Conservation (phyloP, 1,140 invertebrate species). For the Heliconius melpomene region DNA sequence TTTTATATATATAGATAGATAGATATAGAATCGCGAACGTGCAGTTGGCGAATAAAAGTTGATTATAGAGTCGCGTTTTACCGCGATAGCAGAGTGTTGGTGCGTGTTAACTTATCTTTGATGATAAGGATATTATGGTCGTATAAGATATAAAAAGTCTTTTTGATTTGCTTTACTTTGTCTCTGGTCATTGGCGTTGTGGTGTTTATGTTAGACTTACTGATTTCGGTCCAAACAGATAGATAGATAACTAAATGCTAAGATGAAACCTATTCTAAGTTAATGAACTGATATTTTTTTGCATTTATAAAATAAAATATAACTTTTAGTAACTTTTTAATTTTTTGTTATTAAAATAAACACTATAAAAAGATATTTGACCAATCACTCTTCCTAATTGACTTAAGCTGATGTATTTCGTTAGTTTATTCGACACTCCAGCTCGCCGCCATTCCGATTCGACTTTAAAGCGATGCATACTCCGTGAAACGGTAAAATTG, state of each 20-base stretch:
- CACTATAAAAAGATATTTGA: background rate
- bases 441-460: slow-evolving; percentile 4
- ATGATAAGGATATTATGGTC: background rate
- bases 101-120: background rate
- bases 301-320: too few species aligned
- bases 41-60: slow-evolving; percentile 1
- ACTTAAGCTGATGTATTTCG: background rate
- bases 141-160: background rate
- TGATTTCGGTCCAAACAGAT: background rate
- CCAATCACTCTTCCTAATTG: slow-evolving; percentile 3
- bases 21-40: background rate
- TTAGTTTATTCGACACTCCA: background rate
- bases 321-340: too few species aligned
- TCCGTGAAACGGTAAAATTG: slow-evolving; percentile 50
- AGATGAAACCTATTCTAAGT: too few species aligned
- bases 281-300: too few species aligned
- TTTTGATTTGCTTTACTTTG: background rate
- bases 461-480: slow-evolving; percentile 30
- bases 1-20: too few species aligned
- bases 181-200: background rate
- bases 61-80: background rate
- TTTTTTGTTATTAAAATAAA: background rate
- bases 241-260: background rate
- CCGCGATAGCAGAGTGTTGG: background rate
- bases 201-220: background rate